These are phyloP conservation scores for Thereva nobilitata DNA, from an alignment of 2,888 invertebrate genomes.

Conservation along the genomic window DNA sequence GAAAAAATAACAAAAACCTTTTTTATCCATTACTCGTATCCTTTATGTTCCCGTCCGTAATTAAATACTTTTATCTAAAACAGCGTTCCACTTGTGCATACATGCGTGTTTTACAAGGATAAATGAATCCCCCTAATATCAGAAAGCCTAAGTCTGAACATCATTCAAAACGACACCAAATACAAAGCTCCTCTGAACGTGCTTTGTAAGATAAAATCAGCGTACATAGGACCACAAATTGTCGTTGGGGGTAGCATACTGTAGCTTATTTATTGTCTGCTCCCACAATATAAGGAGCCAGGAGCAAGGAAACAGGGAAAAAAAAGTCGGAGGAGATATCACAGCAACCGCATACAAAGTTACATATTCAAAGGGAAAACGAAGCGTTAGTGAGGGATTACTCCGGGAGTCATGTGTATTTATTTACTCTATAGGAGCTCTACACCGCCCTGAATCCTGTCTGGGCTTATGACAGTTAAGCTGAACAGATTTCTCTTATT, in stretches of 20 bases:
- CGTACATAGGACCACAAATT: slow-evolving; percentile 20
- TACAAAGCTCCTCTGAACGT: slow-evolving; percentile 23
- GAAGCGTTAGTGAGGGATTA: slow-evolving; percentile 29
- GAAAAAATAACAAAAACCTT: too few relatives aligned
- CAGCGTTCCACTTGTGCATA: too few relatives aligned
- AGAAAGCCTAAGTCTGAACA: slow-evolving; percentile 16
- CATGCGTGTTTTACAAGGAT: not conserved
- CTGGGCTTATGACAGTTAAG: slow-evolving; percentile 37
- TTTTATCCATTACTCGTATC: too few relatives aligned
- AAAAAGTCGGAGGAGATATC: not conserved
- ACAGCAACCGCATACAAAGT: slow-evolving; percentile 15
- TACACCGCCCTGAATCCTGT: not conserved
- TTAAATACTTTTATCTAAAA: too few relatives aligned
- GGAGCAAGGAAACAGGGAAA: not conserved
- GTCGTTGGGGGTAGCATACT: not conserved
- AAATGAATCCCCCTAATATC: slow-evolving; percentile 18
- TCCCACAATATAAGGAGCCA: not conserved
- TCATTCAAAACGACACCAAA: slow-evolving; percentile 24
- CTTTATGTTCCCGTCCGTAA: too few relatives aligned
- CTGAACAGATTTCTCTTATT: slow-evolving; percentile 37
- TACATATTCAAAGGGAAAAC: slow-evolving; percentile 23
- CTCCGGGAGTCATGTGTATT: slow-evolving; percentile 36
- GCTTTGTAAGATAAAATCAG: slow-evolving; percentile 27
- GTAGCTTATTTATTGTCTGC: slow-evolving; percentile 28
- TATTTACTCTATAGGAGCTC: slow-evolving; percentile 35